Base-by-base conservation (phyloP, 1,140 invertebrate genomes). In the Heterodera carotae region DNA sequence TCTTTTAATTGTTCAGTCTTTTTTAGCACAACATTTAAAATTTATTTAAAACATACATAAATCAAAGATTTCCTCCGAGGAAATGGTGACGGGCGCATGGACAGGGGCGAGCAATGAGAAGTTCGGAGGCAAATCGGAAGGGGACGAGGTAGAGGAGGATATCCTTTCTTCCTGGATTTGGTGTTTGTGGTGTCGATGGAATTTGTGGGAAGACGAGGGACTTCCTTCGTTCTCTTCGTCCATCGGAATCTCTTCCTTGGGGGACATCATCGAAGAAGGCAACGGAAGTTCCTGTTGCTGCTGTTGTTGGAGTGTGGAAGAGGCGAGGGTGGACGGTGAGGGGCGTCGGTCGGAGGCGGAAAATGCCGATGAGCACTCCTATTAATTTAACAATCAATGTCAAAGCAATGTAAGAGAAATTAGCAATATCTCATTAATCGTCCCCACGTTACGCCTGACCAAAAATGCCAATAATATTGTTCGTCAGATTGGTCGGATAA, bases 101-200 rank as follows among this genome's bases (percentile, higher is more conserved):
- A 88, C 72, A 25, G 77, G 64, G 18, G 87, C 79, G 15, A 84
- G 60, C 2, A 88, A 62, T 15, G 82, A 84, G 70, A 86, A 84
- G 12, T 67, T 76, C 18, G 76, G 76, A 15, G 84, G 83, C 39
- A 67, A 48, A 53, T 72, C 79, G n/a, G 68, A 59, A 25, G 43
- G 18, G 12, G n/a, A 39, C 53, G 76, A 62, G 29, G 56, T 77
- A 10, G 78, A 64, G 18, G 76, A 78, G 25, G 69, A 71, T 15
- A 80, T 71, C 27, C 31, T 33, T 62, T 79, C 73, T 76, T 76
- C 72, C 27, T 70, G 67, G 29, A 69, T 29, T 15, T 76, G 62
- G 29, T 76, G 75, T 39, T 76, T 25, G 43, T 59, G 27, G 22
- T 76, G 75, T 25, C n/a, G 39, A 25, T 76, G 31, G 48, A 25